Evolutionary conservation across 2,113 vertebrate species (phyloP), one percentile per base, ranked within the genome.

Genomic region (Tretioscincus oriximinensis): DNA sequence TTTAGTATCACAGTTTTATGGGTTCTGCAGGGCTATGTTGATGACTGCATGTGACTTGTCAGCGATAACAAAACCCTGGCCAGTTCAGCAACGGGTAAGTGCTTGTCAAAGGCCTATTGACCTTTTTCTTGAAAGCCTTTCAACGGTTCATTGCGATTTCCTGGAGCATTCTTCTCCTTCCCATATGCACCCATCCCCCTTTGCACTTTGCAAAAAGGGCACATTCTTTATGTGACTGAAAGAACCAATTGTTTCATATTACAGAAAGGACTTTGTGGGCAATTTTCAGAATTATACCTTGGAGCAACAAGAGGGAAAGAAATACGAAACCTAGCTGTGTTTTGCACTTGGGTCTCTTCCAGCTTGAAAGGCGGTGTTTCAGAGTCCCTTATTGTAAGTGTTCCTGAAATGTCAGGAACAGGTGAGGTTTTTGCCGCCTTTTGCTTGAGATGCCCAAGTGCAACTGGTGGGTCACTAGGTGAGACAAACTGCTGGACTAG

Each of bases 21-120:
- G 47, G 83, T 82, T 72, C 65, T 81, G 65, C 91, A 99, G 98
- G 93, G 98, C 98, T 3, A 99, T 99, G 98, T 89, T 99, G 94
- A 99, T 99, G 98, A 99, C 98, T 64, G 98, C 98, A 0, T 99
- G 98, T 83, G 98, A 99, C 86, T 96, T 99, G 73, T 99, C 98
- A 47, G 98, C 98, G 35, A 99, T 99, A 89, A 98, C 98, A n/a
- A 99, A 99, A 84, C 98, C 98, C 26, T 99, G 98, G 98, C 98
- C 98, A 6, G 95, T 99, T 80, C 98, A 99, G 86, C 97, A 98
- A 80, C 96, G 96, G 97, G 98, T 99, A 95, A 73, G 91, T 88
- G 47, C 35, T n/a, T 69, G 14, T n/a, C 28, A 29, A 69, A 63
- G 35, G 20, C 54, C 22, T 16, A 58, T 18, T 35, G 70, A 54